Evolutionary conservation across 2,113 vertebrate genomes (phyloP).

Genomic region (Micronisus gabar): DNA sequence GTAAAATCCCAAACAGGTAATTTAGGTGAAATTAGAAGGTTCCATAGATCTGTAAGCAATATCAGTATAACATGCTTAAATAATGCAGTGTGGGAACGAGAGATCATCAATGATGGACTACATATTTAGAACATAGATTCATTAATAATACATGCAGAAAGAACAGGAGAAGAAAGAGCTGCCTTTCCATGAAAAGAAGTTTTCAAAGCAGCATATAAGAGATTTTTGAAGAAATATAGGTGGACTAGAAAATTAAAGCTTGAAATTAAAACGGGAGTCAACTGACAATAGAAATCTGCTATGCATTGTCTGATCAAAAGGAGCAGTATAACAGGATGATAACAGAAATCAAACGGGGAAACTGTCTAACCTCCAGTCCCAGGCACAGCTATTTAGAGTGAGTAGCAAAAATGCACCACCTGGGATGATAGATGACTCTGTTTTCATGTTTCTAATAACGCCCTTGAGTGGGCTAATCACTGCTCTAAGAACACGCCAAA

Average conservation of each 20-base stretch:
- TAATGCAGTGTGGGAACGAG: background rate
- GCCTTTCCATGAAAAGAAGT: background rate
- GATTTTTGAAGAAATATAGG: background rate
- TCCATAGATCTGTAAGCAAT: background rate
- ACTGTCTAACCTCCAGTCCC: background rate
- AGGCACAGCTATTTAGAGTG: background rate
- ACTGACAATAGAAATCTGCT: background rate
- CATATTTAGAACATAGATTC: background rate
- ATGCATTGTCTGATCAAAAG: slow-evolving; percentile 15
- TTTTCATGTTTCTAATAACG: background rate
- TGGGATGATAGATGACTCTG: background rate
- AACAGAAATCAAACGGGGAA: background rate
- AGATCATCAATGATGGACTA: background rate
- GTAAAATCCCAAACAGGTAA: background rate
- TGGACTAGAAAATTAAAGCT: slow-evolving; percentile 29
- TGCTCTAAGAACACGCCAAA: background rate
- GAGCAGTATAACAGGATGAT: background rate
- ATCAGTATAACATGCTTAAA: background rate
- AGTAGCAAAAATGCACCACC: background rate
- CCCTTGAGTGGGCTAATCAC: background rate
- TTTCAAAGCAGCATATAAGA: background rate
- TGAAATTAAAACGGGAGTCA: background rate
- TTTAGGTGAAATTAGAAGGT: background rate
- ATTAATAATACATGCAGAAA: background rate
- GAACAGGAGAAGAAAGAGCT: background rate